Conservation (phyloP, 2,888 invertebrate species). For the Plemyria rubiginata region DNA sequence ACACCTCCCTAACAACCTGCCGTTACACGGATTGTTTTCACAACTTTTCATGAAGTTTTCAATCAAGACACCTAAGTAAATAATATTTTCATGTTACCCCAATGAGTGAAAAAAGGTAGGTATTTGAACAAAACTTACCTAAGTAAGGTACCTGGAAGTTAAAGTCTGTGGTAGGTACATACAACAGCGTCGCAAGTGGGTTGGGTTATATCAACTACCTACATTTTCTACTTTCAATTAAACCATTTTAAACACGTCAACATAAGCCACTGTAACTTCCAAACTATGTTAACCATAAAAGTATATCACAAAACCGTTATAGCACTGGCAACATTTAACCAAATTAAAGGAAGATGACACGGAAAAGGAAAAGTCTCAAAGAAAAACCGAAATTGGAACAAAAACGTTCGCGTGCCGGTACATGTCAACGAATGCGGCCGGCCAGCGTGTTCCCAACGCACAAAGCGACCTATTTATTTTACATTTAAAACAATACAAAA, state of each 20-base stretch:
- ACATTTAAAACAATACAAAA: conserved; percentile 41
- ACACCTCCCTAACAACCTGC: conserved; percentile 56
- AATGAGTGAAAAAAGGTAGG: background rate
- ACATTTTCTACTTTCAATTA: background rate
- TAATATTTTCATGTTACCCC: background rate
- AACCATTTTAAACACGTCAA: conserved; percentile 5
- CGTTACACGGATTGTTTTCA: conserved; percentile 30
- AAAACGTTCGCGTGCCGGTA: conserved; percentile 82
- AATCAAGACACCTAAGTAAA: background rate
- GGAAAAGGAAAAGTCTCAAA: conserved; percentile 57
- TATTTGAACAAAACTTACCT: conserved; percentile 6
- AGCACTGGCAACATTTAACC: conserved; percentile 42
- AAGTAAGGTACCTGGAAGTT: background rate
- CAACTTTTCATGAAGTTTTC: conserved; percentile 9
- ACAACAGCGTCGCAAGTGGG: background rate
- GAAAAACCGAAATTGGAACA: conserved; percentile 68
- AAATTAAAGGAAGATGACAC: conserved; percentile 56
- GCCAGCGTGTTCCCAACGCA: conserved; percentile 63
- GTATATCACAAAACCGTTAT: conserved; percentile 5
- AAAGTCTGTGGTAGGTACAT: background rate
- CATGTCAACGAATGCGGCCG: conserved; percentile 78
- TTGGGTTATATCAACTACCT: background rate
- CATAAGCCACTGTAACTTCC: conserved; percentile 5
- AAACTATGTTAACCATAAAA: conserved; percentile 3
- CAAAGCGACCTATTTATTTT: conserved; percentile 58